These are phyloP conservation scores for Oophaga sylvatica DNA, from an alignment of 2,797 vertebrate genomes.

Conservation along the genomic window DNA sequence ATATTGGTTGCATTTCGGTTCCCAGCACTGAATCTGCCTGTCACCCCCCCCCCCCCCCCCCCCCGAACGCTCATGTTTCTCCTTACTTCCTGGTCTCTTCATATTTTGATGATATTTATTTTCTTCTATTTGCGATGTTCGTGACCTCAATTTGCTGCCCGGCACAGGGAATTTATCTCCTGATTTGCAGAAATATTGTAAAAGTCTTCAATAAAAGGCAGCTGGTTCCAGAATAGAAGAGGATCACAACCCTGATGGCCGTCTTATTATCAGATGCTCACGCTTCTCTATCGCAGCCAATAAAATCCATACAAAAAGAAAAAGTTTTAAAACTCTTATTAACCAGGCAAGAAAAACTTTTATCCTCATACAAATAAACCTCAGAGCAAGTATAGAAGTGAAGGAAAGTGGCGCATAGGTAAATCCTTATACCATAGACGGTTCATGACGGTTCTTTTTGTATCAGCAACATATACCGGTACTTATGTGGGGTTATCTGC, in stretches of 20 bases:
- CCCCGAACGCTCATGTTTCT: background rate
- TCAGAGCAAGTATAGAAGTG: background rate
- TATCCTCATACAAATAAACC: background rate
- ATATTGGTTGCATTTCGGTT: background rate
- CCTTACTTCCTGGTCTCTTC: background rate
- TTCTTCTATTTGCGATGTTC: background rate
- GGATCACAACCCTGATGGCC: background rate
- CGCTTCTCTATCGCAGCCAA: background rate
- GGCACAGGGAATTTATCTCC: constrained; percentile 16
- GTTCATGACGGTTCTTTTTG: no score
- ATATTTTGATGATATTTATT: constrained; percentile 29
- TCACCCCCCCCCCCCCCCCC: background rate
- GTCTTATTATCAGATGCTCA: constrained; percentile 1
- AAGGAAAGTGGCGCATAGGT: background rate
- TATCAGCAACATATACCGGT: no score
- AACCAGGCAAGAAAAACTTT: background rate
- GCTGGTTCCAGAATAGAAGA: constrained; percentile 5
- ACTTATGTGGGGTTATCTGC: no score
- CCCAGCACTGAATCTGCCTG: no score
- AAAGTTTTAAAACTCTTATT: constrained; percentile 10
- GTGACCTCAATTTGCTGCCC: constrained; percentile 17
- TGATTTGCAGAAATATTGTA: constrained; percentile 17
- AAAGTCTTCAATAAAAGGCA: constrained; percentile 19
- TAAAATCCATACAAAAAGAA: background rate
- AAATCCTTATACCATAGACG: background rate